Base-by-base conservation (phyloP, 37 sponge, comb jelly and placozoan genomes). In the Mnemiopsis leidyi region DNA sequence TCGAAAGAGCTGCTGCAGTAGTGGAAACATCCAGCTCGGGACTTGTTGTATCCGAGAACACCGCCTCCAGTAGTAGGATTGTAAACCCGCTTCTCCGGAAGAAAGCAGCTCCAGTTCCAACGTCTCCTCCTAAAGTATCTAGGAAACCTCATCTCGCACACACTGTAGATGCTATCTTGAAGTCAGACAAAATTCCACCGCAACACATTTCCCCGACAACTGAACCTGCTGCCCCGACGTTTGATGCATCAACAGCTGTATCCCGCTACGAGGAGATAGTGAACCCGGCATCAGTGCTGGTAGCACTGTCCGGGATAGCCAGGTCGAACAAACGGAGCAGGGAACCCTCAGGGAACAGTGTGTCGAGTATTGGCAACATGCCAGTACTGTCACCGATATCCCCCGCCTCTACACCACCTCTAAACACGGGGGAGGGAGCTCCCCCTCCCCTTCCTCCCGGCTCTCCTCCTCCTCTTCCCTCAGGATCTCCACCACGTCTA, bases 261-360 rank as follows among this genome's bases (percentile, higher is more conserved):
- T 26, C 35, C 20, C 1, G 79, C 1, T 77, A 32, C 36, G 35
- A 28, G 16, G 79, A 77, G 1, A 77, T 77, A 26, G 20, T 77
- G 32, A 77, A 9, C 36, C 79, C 79, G 2, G 79, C 36, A 7
- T 28, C 3, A 21, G 18, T 61, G 18, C 23, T 71, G 73, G 21
- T 36, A 32, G 79, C 18, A 32, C 32, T 77, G 26, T 9, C 79
- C 18, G 79, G 79, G 2, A 32, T 77, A 32, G 16, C 79, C 35
- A 26, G 79, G 0, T 31, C 32, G 0, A 1, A 16, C 18, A 77
- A 34, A 32, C 79, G 79, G 35, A 77, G 79, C 79, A 77, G 79
- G 35, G 79, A 77, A 34, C 33, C 79, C 36, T 77, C 79, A 3
- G 79, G 79, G 18, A 77, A 77, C 79, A 77, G 79, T 77, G 36